These are phyloP conservation scores for Nesidiocoris tenuis DNA, from an alignment of 2,888 invertebrate species.

Conservation along the genomic window DNA sequence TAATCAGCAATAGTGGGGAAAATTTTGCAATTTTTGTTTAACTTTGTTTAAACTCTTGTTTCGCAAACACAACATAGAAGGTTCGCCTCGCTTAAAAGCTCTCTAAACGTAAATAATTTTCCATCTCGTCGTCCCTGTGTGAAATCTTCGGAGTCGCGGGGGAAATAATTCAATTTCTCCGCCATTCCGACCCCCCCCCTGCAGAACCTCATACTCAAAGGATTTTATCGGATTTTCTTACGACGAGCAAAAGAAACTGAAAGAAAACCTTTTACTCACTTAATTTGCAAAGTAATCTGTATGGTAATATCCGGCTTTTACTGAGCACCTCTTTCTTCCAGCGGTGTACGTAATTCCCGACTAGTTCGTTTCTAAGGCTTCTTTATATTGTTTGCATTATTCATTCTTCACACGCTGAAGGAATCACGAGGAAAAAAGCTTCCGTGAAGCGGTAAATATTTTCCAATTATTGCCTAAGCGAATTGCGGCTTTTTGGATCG, in stretches of 20 bases:
- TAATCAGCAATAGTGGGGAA: too few species aligned
- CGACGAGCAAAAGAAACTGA: neutral
- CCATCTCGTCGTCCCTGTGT: neutral
- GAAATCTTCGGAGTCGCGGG: neutral
- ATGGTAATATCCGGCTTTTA: constrained; percentile 16
- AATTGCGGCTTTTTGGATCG: neutral
- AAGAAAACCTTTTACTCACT: constrained; percentile 29
- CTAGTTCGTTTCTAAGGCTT: constrained; percentile 14
- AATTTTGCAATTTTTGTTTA: too few species aligned
- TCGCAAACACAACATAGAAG: too few species aligned
- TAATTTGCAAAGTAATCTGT: constrained; percentile 37
- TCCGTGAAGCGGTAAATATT: neutral
- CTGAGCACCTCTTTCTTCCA: neutral
- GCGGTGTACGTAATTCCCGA: constrained; percentile 17
- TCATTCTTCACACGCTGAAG: constrained; percentile 26
- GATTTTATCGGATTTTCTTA: constrained; percentile 18
- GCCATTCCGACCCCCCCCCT: neutral
- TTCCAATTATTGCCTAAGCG: neutral
- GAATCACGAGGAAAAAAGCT: neutral
- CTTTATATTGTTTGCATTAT: constrained; percentile 22
- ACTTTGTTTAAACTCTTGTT: too few species aligned
- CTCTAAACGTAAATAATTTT: neutral
- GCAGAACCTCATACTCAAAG: neutral
- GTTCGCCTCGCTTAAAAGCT: neutral
- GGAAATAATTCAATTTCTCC: neutral